Percentiles rank a stretch among this genome's conserved stretches.
Evolutionary conservation across 1,140 invertebrate species (phyloP).

Genomic region (Atta cephalotes): DNA sequence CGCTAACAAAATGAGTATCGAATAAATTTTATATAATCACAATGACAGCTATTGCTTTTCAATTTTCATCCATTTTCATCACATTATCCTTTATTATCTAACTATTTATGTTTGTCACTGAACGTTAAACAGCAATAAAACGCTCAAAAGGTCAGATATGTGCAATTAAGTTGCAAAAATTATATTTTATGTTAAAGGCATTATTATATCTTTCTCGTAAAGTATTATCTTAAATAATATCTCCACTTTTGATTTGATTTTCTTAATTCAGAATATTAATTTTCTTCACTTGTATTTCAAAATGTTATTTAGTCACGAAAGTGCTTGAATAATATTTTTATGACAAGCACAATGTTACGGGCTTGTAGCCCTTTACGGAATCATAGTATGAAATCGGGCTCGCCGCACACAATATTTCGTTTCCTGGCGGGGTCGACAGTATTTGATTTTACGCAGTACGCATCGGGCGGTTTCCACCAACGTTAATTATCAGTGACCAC

Average conservation of each 20-base stretch:
- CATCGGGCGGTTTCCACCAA: conserved; percentile 83
- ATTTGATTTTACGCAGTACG: conserved; percentile 86
- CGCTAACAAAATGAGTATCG: background rate
- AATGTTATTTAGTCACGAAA: background rate
- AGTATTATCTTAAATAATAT: background rate
- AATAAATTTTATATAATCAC: background rate
- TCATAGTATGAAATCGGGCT: conserved; percentile 58
- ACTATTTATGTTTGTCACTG: conserved; percentile 13
- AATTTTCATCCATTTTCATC: conserved; percentile 3
- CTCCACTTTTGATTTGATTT: background rate
- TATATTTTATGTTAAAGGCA: background rate
- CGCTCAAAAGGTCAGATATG: background rate
- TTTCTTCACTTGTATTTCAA: background rate
- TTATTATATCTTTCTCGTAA: background rate
- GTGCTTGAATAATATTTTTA: background rate
- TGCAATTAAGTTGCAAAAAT: background rate
- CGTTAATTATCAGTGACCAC: conserved; percentile 86
- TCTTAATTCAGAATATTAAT: background rate
- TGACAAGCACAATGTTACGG: background rate
- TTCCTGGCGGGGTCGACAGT: conserved; percentile 81
- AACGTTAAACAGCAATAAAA: background rate
- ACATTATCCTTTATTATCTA: background rate
- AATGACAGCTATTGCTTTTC: background rate
- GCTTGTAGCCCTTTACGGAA: background rate
- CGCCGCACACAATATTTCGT: conserved; percentile 81